Conservation (phyloP, 2,888 invertebrate species). For the Encarsia formosa region DNA sequence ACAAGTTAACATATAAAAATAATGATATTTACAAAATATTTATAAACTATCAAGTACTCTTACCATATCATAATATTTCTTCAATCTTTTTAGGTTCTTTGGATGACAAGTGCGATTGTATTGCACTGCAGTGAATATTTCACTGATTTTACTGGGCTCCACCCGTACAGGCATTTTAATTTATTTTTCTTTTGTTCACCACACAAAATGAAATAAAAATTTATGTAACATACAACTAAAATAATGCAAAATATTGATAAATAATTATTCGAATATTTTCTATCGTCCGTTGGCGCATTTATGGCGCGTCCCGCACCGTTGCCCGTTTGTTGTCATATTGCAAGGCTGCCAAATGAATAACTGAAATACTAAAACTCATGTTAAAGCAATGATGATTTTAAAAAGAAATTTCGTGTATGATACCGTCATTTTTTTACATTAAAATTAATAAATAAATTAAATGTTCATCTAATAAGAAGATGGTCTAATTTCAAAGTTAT, state of each 20-base stretch:
- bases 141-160: slow-evolving; percentile 15
- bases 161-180: slow-evolving; percentile 13
- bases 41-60: slow-evolving; percentile 29
- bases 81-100: slow-evolving; percentile 61
- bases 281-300: too few species aligned
- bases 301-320: too few species aligned
- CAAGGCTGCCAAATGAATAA: too few species aligned
- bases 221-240: neutral
- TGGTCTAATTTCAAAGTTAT: too few species aligned
- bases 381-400: too few species aligned
- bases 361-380: too few species aligned
- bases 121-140: slow-evolving; percentile 64
- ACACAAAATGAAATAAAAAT: neutral
- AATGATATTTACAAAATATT: neutral
- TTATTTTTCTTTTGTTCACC: neutral
- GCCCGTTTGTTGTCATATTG: too few species aligned
- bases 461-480: too few species aligned
- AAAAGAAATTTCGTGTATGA: too few species aligned
- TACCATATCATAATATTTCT: slow-evolving; percentile 62
- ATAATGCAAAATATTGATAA: neutral
- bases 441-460: too few species aligned
- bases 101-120: slow-evolving; percentile 63
- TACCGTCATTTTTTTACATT: too few species aligned
- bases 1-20: neutral
- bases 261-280: neutral